Percentiles rank a stretch among this genome's conserved stretches.
phyloP scores from a whole-genome alignment of 2,888 invertebrate genomes.

The Drosophila borborema region DNA sequence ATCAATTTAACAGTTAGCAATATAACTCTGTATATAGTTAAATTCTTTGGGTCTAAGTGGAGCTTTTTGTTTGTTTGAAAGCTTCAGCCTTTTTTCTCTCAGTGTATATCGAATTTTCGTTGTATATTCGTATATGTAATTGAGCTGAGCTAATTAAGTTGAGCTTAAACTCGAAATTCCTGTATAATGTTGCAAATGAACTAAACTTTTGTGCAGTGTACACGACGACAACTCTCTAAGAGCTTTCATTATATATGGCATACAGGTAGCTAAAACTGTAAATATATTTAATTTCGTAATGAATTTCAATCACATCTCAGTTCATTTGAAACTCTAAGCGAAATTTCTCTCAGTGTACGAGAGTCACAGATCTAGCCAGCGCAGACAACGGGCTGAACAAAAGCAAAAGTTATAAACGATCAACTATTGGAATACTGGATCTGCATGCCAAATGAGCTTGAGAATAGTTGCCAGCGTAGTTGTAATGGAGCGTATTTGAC shows the following conservation, averaged over 20 bases:
- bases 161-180: not conserved
- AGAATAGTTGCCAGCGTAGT: not conserved
- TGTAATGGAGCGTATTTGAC: slow-evolving; percentile 7
- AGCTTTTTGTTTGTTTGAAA: not conserved
- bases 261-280: not conserved
- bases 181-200: not conserved
- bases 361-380: not conserved
- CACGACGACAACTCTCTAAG: not conserved
- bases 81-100: not conserved
- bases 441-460: slow-evolving; percentile 64
- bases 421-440: slow-evolving; percentile 35
- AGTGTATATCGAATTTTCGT: not conserved
- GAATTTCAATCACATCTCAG: not conserved
- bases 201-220: not conserved
- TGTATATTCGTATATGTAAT: not conserved
- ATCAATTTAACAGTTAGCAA: not conserved
- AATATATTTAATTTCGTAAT: not conserved
- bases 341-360: slow-evolving; percentile 20
- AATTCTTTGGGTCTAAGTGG: not conserved
- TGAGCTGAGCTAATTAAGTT: not conserved
- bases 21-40: not conserved
- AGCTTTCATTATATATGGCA: not conserved
- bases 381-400: slow-evolving; percentile 50
- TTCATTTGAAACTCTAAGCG: not conserved
- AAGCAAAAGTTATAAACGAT: slow-evolving; percentile 63